Conservation (phyloP, 2,888 invertebrate species). For the Litoditis marina region DNA sequence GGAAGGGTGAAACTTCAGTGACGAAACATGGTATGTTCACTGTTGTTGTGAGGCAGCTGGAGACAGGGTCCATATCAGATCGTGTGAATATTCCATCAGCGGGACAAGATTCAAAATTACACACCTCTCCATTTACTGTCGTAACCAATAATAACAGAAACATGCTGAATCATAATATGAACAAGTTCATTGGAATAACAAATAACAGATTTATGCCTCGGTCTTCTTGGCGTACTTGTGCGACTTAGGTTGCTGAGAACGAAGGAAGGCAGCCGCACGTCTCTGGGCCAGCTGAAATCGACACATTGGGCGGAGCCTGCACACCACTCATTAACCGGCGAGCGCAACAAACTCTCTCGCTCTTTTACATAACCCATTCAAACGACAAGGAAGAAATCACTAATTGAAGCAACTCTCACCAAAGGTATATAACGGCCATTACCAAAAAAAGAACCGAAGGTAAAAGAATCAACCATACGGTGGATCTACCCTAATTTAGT, state of each 20-base stretch:
- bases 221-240: slow-evolving; percentile 35
- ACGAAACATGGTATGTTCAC: slow-evolving; percentile 5
- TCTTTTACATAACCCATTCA: neutral
- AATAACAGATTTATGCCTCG: slow-evolving; percentile 32
- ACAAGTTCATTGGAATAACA: slow-evolving; percentile 20
- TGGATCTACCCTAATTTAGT: no score
- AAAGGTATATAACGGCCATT: no score
- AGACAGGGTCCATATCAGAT: neutral
- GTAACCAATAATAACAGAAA: slow-evolving; percentile 12
- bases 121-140: no score
- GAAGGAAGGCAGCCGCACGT: slow-evolving; percentile 43
- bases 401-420: no score
- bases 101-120: no score
- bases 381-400: neutral
- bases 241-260: slow-evolving; percentile 38
- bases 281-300: slow-evolving; percentile 44
- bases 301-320: slow-evolving; percentile 21
- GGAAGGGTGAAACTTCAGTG: slow-evolving; percentile 4
- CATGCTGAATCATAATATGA: slow-evolving; percentile 7
- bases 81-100: no score
- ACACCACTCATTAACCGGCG: slow-evolving; percentile 21
- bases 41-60: no score
- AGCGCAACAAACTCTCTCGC: slow-evolving; percentile 19
- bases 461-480: no score
- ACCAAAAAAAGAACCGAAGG: no score